Base-by-base conservation (phyloP, 2,113 vertebrate genomes). In the Globicephala melas region DNA sequence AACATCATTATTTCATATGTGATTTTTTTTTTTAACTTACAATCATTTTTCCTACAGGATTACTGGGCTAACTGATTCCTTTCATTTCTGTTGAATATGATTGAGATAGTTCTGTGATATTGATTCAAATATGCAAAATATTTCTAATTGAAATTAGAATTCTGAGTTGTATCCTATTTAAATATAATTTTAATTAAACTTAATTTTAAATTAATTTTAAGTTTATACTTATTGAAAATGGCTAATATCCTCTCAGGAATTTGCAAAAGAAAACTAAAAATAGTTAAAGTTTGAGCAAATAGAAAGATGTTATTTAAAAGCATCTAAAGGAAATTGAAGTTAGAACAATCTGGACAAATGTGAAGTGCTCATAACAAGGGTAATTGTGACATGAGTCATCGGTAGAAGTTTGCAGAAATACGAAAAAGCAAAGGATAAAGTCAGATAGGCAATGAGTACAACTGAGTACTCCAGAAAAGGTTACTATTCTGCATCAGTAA, bases 191-290 rank as follows among this genome's bases (percentile, higher is more conserved):
- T 90, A 89, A 26, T 44, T 82, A 67, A 88, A 86, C 7, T 60
- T 68, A 68, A 67, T 4, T 74, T 50, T 36, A 65, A 76, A 53
- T 80, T 76, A 60, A 63, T 58, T 87, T 82, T 82, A 65, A 94
- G 67, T 82, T 89, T n/a, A 55, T 31, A 83, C 63, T 36, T 84
- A 33, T 60, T 74, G 5, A n/a, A 88, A 95, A 89, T 41, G 7
- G 7, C 10, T 77, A 47, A 11, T 20, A 74, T 36, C 44, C 25
- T 83, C 38, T 84, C 3, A 74, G 83, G 38, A 68, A 91, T n/a
- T 85, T 96, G 8, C 6, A 95, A 91, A 94, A 95, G 25, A 89
- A 87, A 41, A 77, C 7, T 25, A 70, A 92, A 70, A 87, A 68
- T 26, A 53, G 9, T 74, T 79, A 21, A 68, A 89, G 25, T 25